Base-by-base conservation (phyloP, 2,888 invertebrate species). In the Hirtodrosophila cameraria region DNA sequence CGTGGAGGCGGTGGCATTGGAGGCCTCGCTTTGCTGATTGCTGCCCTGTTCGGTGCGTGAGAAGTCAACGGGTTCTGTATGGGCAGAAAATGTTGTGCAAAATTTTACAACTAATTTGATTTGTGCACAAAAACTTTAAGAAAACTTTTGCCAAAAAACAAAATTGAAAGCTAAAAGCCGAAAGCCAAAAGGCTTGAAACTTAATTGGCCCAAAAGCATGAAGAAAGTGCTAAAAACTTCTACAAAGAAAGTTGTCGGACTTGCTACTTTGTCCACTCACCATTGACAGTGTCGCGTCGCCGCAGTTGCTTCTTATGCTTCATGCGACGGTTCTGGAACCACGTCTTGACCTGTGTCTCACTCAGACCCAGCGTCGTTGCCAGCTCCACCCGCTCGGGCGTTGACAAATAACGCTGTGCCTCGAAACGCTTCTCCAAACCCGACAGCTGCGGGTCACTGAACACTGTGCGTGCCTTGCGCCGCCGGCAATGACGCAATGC, bases 241-340 rank as follows among this genome's bases (percentile, higher is more conserved):
- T 23, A 28, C 57, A 62, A 79, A 81, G 71, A 73, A 79, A 61
- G 20, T 54, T 54, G 31, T 46, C 50, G 49, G 23, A 42, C 23
- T 23, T 23, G 16, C 27, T 16, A n/a, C n/a, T n/a, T n/a, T 25
- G n/a, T 15, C 45, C 23, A 79, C 88, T 88, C 71, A 91, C 90
- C 91, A 82, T 90, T 90, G 66, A 88, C 86, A 45, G 89, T 86
- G 59, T 91, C 91, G 42, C 90, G 79, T 50, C 91, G 76, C 31
- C 91, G 71, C 91, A 97, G 92, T 88, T 97, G 97, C 87, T 97
- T 97, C 93, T 97, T 97, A 90, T 97, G 97, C 89, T 97, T 97
- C 99, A 99, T 99, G 79, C 99, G 92, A 18, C 98, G 92, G 92
- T 99, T 99, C 92, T 99, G 98, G 91, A 99, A 98, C 98, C 98